phyloP scores from a whole-genome alignment of 2,888 invertebrate species.

The Meta bourneti region DNA sequence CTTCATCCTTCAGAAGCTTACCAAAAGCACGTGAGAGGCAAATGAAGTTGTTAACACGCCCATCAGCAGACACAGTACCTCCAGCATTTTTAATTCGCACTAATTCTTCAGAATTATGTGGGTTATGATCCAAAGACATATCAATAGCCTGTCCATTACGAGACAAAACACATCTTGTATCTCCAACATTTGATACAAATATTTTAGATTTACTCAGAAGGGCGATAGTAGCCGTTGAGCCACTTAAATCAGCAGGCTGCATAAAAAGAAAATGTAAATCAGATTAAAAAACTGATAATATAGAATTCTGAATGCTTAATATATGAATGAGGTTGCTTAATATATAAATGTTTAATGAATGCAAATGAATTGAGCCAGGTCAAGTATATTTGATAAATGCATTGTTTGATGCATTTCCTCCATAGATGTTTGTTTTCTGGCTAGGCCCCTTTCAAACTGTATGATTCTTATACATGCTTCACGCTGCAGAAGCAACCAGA shows the following conservation, averaged over 20 bases:
- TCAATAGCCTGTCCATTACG: conserved; percentile 92
- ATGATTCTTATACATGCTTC: too few relatives aligned
- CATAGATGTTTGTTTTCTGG: too few relatives aligned
- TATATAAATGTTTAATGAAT: too few relatives aligned
- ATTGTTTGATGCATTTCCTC: too few relatives aligned
- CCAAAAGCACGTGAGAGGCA: conserved; percentile 96
- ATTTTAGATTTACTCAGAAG: conserved; percentile 88
- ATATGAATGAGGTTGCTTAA: too few relatives aligned
- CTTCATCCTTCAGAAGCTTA: conserved; percentile 77
- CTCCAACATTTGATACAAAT: conserved; percentile 98
- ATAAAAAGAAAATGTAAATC: conserved; percentile 35
- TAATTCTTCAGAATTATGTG: conserved; percentile 93
- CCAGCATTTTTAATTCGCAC: conserved; percentile 94
- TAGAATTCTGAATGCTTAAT: too few relatives aligned
- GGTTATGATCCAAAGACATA: conserved; percentile 98
- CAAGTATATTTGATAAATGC: too few relatives aligned
- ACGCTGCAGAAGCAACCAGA: too few relatives aligned
- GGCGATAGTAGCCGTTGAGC: conserved; percentile 98
- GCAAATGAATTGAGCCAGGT: too few relatives aligned
- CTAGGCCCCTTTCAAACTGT: too few relatives aligned
- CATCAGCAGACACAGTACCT: conserved; percentile 96
- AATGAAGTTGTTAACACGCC: conserved; percentile 96
- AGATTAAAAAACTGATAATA: too few relatives aligned
- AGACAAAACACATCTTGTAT: conserved; percentile 91
- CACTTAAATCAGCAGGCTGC: conserved; percentile 84